Evolutionary conservation across 2,113 vertebrate genomes (phyloP).

Genomic region (Macroglossus sobrinus): DNA sequence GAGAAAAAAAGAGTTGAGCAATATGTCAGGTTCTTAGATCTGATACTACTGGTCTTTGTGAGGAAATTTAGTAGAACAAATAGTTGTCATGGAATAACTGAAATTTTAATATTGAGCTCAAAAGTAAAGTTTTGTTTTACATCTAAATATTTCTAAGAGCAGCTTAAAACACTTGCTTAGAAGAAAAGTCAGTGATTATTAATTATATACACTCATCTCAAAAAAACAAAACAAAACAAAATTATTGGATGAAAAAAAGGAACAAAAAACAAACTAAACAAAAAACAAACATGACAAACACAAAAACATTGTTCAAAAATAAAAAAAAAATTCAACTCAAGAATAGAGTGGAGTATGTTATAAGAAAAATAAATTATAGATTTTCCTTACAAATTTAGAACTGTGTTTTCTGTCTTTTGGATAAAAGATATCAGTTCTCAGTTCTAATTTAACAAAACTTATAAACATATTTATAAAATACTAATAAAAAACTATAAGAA

Average conservation of each 20-base stretch:
- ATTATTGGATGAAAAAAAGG: not conserved
- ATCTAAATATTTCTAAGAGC: not conserved
- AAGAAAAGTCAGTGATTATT: not conserved
- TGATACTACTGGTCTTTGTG: not conserved
- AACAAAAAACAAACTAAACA: not conserved
- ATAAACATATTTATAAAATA: not conserved
- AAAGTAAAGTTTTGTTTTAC: not conserved
- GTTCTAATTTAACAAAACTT: not conserved
- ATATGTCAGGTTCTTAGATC: not conserved
- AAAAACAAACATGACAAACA: not conserved
- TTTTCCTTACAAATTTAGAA: not conserved
- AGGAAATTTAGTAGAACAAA: not conserved
- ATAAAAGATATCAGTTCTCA: not conserved
- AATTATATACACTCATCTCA: not conserved
- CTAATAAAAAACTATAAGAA: not conserved
- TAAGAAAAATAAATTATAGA: not conserved
- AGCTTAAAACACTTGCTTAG: not conserved
- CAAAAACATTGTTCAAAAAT: not conserved
- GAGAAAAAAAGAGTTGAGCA: not conserved
- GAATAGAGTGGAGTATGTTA: not conserved
- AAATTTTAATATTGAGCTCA: not conserved
- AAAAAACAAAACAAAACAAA: not conserved
- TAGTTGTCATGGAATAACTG: not conserved
- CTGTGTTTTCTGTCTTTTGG: not conserved
- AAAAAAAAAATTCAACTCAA: not conserved